Percentiles rank a stretch among this genome's conserved stretches.
phyloP scores from a whole-genome alignment of 2,113 vertebrate species.

The Platysternon megacephalum region DNA sequence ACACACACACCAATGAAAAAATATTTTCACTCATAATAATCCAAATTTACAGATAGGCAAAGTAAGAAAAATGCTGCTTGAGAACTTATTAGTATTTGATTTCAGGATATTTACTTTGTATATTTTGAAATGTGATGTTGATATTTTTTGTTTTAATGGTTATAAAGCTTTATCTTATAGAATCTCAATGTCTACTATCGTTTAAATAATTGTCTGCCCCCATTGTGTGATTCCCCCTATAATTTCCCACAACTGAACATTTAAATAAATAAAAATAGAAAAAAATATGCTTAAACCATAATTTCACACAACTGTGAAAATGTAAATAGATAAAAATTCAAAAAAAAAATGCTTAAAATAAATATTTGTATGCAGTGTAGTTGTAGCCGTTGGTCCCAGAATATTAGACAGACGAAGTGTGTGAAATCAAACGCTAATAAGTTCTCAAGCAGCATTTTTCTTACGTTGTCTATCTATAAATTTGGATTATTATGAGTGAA shows the following conservation, averaged over 20 bases:
- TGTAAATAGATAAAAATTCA: not conserved
- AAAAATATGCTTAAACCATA: not conserved
- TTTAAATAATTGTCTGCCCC: not conserved
- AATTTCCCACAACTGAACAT: not conserved
- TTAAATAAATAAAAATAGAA: not conserved
- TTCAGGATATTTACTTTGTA: not conserved
- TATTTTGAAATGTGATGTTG: not conserved
- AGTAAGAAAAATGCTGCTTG: not conserved
- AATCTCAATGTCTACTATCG: not conserved
- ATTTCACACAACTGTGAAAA: not conserved
- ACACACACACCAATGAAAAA: not conserved
- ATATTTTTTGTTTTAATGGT: not conserved
- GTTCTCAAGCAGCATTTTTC: no score
- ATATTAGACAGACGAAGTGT: not conserved
- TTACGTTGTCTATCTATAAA: no score
- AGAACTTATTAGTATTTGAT: not conserved
- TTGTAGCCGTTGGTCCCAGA: not conserved
- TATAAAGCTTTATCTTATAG: not conserved
- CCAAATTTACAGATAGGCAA: not conserved
- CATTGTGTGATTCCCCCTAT: not conserved
- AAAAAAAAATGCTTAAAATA: not conserved
- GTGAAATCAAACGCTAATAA: not conserved
- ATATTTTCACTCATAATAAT: not conserved
- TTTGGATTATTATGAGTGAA: no score
- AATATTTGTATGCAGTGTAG: not conserved